Percentiles rank a stretch among this genome's conserved stretches.
Conservation (phyloP, 2,797 vertebrate species). For the Schizothorax lantsangensis region DNA sequence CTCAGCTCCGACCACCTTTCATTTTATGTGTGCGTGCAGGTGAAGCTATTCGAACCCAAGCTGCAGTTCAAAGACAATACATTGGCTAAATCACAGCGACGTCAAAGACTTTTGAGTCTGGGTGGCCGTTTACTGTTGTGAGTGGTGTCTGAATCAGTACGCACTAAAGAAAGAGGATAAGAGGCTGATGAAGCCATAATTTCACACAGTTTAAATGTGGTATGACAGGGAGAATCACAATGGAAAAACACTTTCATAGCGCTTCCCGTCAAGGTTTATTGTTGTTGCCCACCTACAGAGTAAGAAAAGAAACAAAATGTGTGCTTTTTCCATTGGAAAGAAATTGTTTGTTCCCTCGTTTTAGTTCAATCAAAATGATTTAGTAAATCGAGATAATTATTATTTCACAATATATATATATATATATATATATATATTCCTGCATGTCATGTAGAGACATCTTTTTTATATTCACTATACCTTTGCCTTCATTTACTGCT, state of each 20-base stretch:
- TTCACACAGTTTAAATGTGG: slow-evolving; percentile 34
- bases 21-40: background rate
- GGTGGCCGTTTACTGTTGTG: slow-evolving; percentile 30
- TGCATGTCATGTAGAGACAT: background rate
- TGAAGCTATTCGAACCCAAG: slow-evolving; percentile 18
- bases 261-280: slow-evolving; percentile 23
- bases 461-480: background rate
- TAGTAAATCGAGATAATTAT: background rate
- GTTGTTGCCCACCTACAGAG: slow-evolving; percentile 40
- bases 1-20: slow-evolving; percentile 5
- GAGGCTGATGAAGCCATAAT: slow-evolving; percentile 31
- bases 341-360: background rate
- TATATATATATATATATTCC: background rate
- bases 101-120: slow-evolving; percentile 7
- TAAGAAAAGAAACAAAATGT: slow-evolving; percentile 1
- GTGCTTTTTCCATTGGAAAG: slow-evolving; percentile 8
- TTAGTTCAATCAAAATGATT: background rate
- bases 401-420: background rate
- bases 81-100: background rate
- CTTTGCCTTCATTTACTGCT: background rate
- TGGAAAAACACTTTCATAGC: slow-evolving; percentile 34
- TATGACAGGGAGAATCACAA: slow-evolving; percentile 13
- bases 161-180: slow-evolving; percentile 1
- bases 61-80: background rate
- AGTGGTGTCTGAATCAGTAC: slow-evolving; percentile 3